Evolutionary conservation across 2,797 vertebrate genomes (phyloP).

Genomic region (Muscicapa striata): DNA sequence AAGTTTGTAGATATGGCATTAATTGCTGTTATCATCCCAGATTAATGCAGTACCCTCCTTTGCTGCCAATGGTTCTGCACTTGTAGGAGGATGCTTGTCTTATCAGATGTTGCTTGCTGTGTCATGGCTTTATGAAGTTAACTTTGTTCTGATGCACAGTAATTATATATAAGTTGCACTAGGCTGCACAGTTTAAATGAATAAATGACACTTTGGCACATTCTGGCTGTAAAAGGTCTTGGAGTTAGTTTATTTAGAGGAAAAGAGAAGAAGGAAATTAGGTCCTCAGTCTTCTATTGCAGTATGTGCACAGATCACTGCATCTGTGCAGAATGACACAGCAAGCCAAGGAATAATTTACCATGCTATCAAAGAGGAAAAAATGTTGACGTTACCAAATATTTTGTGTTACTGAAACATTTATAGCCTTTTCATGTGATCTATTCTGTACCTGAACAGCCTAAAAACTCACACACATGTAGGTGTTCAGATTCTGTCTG

Average conservation of each 20-base stretch:
- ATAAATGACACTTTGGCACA: neutral
- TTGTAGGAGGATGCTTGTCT: neutral
- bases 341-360: neutral
- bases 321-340: neutral
- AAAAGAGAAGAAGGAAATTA: neutral
- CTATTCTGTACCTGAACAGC: neutral
- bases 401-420: neutral
- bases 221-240: neutral
- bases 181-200: neutral
- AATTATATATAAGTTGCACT: neutral
- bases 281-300: neutral
- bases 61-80: neutral
- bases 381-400: neutral
- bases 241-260: neutral
- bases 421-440: neutral
- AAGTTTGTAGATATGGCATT: neutral
- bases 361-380: neutral
- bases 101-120: neutral
- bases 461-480: neutral
- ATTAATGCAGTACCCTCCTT: neutral
- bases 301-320: neutral
- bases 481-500: neutral
- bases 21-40: neutral
- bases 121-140: neutral
- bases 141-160: neutral